Evolutionary conservation across 2,113 vertebrate species (phyloP).

Genomic region (Hippoglossus stenolepis): DNA sequence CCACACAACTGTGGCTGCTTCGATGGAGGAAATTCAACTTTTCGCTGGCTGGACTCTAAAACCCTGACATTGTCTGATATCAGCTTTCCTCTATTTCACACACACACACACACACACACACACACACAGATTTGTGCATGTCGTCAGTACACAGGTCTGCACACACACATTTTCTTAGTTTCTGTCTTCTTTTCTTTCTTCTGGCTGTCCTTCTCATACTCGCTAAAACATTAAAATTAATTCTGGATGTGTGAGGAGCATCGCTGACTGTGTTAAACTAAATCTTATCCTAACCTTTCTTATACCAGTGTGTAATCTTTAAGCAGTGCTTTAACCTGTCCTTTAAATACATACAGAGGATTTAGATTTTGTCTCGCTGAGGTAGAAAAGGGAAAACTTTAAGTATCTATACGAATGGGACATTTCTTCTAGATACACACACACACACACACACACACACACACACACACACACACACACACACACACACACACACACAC

Average conservation of each 20-base stretch:
- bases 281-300: constrained; percentile 1
- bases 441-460: not conserved
- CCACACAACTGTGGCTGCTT: constrained; percentile 29
- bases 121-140: not conserved
- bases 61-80: constrained; percentile 19
- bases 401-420: not conserved
- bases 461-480: not conserved
- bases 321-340: not conserved
- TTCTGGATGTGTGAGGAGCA: not conserved
- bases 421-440: not conserved
- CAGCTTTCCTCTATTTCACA: constrained; percentile 21
- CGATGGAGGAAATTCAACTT: constrained; percentile 53
- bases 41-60: constrained; percentile 24
- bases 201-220: not conserved
- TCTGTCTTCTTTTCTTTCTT: not conserved
- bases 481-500: constrained; percentile 1
- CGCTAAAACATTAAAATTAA: not conserved
- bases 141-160: not conserved
- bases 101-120: not conserved
- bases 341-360: not conserved
- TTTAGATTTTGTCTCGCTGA: not conserved
- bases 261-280: not conserved
- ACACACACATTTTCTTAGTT: not conserved
- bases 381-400: not conserved
- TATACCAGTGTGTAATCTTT: not conserved